Evolutionary conservation across 2,797 vertebrate species (phyloP).

Genomic region (Tadarida brasiliensis): DNA sequence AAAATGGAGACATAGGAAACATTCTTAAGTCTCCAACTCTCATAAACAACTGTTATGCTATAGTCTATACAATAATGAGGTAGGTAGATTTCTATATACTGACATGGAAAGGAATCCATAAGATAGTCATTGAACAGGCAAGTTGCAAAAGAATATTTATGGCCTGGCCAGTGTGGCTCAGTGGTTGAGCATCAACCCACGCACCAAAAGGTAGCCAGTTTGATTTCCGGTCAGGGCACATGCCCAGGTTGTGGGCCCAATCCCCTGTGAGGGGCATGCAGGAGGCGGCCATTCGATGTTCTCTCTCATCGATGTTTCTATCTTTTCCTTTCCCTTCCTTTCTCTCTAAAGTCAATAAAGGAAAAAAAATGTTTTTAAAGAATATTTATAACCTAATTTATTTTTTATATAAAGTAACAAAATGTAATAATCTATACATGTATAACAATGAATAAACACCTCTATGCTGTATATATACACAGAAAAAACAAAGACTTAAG

Average conservation of each 20-base stretch:
- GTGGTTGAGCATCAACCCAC: too few relatives aligned
- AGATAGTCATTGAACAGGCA: background rate
- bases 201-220: too few relatives aligned
- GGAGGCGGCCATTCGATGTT: too few relatives aligned
- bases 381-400: background rate
- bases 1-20: background rate
- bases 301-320: too few relatives aligned
- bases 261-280: too few relatives aligned
- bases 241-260: too few relatives aligned
- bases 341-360: too few relatives aligned
- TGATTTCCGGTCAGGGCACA: too few relatives aligned
- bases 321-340: too few relatives aligned
- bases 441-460: background rate
- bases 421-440: background rate
- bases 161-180: background rate
- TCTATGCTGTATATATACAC: too few relatives aligned
- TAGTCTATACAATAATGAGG: background rate
- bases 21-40: background rate
- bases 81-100: background rate
- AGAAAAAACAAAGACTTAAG: slow-evolving; percentile 15
- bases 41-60: background rate
- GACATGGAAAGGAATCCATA: background rate
- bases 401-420: background rate
- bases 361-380: too few relatives aligned
- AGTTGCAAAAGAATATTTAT: background rate